Evolutionary conservation across 2,888 invertebrate genomes (phyloP), one percentile per base, ranked within the genome.

Genomic region (Globia sparganii): DNA sequence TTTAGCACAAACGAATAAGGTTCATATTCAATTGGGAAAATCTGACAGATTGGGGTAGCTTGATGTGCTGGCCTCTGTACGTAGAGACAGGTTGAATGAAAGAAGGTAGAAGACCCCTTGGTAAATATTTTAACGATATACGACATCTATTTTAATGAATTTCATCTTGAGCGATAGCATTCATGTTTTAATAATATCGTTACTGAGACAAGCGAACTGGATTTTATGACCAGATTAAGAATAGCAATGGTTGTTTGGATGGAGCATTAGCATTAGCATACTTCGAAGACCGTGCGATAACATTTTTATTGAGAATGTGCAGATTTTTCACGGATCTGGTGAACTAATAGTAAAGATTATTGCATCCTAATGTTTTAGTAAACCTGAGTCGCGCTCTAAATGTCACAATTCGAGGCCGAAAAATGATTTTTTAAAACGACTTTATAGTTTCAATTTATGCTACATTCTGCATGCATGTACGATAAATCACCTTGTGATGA

Each of bases 341-440:
- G 49, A 76, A 83, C 81, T 84, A 80, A 76, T 82, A 86, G 80
- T 81, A 84, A 83, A 81, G 69, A 86, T 86, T 72, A 88, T 84
- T 83, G 75, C 88, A 85, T 86, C 78, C 79, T 88, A 88, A 88
- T 85, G 78, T 83, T 80, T 83, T 78, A 75, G 79, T 81, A 77
- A 85, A 87, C 86, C 82, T 56, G 69, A 84, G 70, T 72, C 69
- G 72, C 72, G 81, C 64, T 80, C 83, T 81, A 75, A 86, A 86
- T 88, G 80, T 87, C 83, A 83, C 83, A 53, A 77, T 77, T 79
- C 79, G 79, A 81, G 83, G 76, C 59, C 72, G 67, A 73, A 66
- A 69, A 71, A 78, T 83, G 56, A 76, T 85, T 77, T 85, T 83
- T 71, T 56, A 77, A 72, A 76, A 67, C 64, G 53, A 72, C 53